Base-by-base conservation (phyloP, 2,888 invertebrate species). In the Tanytarsus gracilentus region DNA sequence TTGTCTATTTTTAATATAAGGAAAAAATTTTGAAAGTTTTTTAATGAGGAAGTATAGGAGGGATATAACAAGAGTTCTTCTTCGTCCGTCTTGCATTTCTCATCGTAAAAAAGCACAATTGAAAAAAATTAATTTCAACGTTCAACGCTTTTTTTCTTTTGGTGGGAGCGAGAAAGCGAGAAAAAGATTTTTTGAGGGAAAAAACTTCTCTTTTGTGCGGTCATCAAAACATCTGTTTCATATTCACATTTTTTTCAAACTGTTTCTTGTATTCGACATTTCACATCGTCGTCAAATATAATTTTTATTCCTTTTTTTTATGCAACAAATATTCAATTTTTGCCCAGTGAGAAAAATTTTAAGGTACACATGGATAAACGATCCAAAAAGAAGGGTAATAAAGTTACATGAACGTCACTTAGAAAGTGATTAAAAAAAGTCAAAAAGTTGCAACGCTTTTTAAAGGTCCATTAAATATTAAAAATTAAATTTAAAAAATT, bases 151-250 rank as follows among this genome's bases (percentile, higher is more conserved):
- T n/a, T n/a, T n/a, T n/a, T n/a, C n/a, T 4, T 33, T 33, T 33
- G 33, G 9, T n/a, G n/a, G n/a, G 33, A 33, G 9, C n/a, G 2
- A 33, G 9, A 4, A 3, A 33, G 33, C 33, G n/a, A 33, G n/a
- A 11, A 11, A 5, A 11, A 11, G 33, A 33, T 9, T 33, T 33
- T 44, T 23, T 44, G 44, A n/a, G n/a, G n/a, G n/a, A n/a, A n/a
- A n/a, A n/a, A n/a, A n/a, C 40, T 44, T 44, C 36, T 36, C 36
- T n/a, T 36, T 44, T 44, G 44, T 44, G 44, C 44, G 44, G 21
- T 44, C 44, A 23, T 44, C 23, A 18, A 44, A 44, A 18, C 16
- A 44, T 44, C 21, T 44, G 36, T 36, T 36, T 36, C 16, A 14
- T 36, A 33, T 36, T 36, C 14, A 14, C 36, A 36, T 9, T 2